Conservation (phyloP, 1,140 invertebrate species). For the Theocolax elegans region DNA sequence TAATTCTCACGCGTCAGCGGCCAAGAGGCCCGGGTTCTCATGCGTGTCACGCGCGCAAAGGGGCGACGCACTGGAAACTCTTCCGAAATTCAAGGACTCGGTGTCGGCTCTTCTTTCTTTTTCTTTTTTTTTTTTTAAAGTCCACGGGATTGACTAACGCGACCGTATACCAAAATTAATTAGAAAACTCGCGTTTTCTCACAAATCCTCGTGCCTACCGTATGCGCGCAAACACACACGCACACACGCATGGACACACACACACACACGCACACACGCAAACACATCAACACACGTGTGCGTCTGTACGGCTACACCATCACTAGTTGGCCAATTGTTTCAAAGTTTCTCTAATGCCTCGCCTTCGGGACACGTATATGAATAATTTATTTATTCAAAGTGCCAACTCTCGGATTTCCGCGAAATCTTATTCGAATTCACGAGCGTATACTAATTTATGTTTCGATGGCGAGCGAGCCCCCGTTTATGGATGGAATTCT, state of each 20-base stretch:
- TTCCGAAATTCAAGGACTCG: slow-evolving; percentile 28
- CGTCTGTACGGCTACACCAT: background rate
- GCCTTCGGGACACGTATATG: slow-evolving; percentile 16
- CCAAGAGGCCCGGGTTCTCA: slow-evolving; percentile 16
- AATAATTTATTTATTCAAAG: slow-evolving; percentile 41
- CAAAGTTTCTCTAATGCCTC: slow-evolving; percentile 37
- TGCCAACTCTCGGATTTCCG: slow-evolving; percentile 25
- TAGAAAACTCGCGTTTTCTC: too few species aligned
- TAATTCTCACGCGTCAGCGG: slow-evolving; percentile 34
- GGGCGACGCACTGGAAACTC: slow-evolving; percentile 26
- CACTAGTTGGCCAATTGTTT: slow-evolving; percentile 4
- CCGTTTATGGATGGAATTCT: slow-evolving; percentile 16
- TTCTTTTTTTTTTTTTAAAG: too few species aligned
- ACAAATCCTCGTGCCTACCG: too few species aligned
- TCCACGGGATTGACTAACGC: too few species aligned
- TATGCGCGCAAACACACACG: too few species aligned
- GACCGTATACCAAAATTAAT: too few species aligned
- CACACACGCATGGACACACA: too few species aligned
- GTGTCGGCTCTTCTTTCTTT: too few species aligned
- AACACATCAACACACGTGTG: too few species aligned
- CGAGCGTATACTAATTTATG: slow-evolving; percentile 30
- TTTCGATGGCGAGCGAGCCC: slow-evolving; percentile 10
- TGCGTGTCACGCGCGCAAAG: slow-evolving; percentile 23
- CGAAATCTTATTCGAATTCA: slow-evolving; percentile 40
- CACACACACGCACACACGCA: too few species aligned